A percentile compares a stretch with the other conserved stretches of the same genome.
phyloP scores from a whole-genome alignment of 2,113 vertebrate genomes.

The Paramisgurnus dabryanus region DNA sequence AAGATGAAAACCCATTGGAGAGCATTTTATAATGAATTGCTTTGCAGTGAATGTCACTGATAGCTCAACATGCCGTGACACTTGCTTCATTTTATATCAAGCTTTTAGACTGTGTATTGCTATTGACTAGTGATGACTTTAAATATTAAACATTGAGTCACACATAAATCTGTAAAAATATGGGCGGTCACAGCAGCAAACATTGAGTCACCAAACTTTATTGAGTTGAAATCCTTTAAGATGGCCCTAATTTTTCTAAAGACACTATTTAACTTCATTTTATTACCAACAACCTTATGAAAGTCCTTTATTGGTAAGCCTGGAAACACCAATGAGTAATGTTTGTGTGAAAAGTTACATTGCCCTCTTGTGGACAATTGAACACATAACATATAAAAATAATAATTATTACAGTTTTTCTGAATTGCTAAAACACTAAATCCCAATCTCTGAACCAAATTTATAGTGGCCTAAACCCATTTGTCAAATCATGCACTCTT shows the following conservation, averaged over 20 bases:
- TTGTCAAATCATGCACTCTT: too few species aligned
- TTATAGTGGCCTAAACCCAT: too few species aligned
- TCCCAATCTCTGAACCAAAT: too few species aligned
- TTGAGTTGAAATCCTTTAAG: background rate
- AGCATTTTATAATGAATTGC: background rate
- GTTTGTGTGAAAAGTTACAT: background rate
- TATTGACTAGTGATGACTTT: background rate
- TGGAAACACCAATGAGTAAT: background rate
- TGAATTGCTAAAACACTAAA: too few species aligned
- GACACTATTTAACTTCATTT: background rate
- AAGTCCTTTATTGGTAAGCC: background rate
- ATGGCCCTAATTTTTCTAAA: background rate
- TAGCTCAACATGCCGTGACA: conserved; percentile 1
- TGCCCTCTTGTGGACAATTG: conserved; percentile 12
- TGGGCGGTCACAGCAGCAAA: background rate
- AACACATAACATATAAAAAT: background rate
- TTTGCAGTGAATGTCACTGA: background rate
- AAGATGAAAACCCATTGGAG: background rate
- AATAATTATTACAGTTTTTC: too few species aligned
- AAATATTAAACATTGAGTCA: background rate
- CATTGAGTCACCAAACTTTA: background rate
- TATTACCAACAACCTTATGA: background rate
- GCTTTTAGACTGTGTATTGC: background rate
- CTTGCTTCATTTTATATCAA: background rate
- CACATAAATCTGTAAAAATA: background rate